Percentiles rank a stretch among this genome's conserved stretches.
phyloP scores from a whole-genome alignment of 2,113 vertebrate genomes.

The Indri indri region DNA sequence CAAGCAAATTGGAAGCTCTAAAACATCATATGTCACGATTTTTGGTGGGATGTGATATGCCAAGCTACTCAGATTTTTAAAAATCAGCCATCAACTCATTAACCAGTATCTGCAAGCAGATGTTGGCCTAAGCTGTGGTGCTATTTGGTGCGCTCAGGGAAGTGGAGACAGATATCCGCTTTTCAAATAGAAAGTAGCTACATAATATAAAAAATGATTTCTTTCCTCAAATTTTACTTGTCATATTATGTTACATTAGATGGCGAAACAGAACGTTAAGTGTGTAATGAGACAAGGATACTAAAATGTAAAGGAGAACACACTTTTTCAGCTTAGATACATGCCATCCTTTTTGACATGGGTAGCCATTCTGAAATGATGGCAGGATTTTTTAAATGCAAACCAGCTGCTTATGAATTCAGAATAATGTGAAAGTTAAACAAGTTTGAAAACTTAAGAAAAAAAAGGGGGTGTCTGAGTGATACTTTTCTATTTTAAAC shows the following conservation, averaged over 20 bases:
- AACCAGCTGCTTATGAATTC: constrained; percentile 72
- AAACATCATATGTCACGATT: constrained; percentile 74
- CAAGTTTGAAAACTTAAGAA: constrained; percentile 58
- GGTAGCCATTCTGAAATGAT: constrained; percentile 64
- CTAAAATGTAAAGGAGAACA: constrained; percentile 79
- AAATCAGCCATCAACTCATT: constrained; percentile 56
- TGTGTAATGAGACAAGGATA: constrained; percentile 82
- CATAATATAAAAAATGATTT: constrained; percentile 79
- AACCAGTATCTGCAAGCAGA: constrained; percentile 41
- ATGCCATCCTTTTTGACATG: constrained; percentile 69
- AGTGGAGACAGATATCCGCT: neutral
- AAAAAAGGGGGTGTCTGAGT: neutral
- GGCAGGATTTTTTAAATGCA: constrained; percentile 63
- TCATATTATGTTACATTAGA: constrained; percentile 81
- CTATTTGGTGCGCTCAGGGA: constrained; percentile 15
- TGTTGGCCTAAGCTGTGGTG: constrained; percentile 51
- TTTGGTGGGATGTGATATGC: neutral
- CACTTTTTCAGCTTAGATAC: constrained; percentile 71
- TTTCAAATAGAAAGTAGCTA: constrained; percentile 62
- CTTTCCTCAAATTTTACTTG: constrained; percentile 78
- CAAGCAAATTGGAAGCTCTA: constrained; percentile 74
- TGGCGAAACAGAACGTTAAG: constrained; percentile 82
- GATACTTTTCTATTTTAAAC: neutral
- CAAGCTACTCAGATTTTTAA: constrained; percentile 69
- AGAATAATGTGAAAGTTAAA: constrained; percentile 65